Conservation (phyloP, 2,113 vertebrate species). For the Rhinoptilus africanus region DNA sequence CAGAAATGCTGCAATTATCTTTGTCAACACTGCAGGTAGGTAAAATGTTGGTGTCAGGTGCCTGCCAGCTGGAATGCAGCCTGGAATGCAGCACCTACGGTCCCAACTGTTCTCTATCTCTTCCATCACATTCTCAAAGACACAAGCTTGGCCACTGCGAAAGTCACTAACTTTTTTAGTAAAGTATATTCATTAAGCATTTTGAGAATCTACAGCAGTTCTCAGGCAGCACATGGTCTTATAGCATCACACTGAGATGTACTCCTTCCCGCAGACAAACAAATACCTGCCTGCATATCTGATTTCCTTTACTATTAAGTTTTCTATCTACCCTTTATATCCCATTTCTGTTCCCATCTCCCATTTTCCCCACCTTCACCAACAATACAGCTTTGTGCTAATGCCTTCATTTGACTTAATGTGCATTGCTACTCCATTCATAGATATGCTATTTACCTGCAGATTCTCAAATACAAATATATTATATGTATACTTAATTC, state of each 20-base stretch:
- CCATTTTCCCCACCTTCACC: not conserved
- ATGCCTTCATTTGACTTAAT: not conserved
- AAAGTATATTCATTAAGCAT: not conserved
- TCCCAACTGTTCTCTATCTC: not conserved
- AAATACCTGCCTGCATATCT: not conserved
- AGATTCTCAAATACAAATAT: not conserved
- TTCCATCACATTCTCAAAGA: not conserved
- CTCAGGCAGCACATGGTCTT: not conserved
- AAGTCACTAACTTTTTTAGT: not conserved
- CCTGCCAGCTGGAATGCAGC: conserved; percentile 45
- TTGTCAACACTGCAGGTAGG: not conserved
- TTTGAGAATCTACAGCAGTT: not conserved
- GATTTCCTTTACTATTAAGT: not conserved
- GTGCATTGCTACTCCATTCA: not conserved
- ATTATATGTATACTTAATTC: not conserved
- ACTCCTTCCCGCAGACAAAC: not conserved
- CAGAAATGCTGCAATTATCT: conserved; percentile 3
- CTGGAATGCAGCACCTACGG: conserved; percentile 17
- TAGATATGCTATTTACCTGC: not conserved
- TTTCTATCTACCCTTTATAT: not conserved
- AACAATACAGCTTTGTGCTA: not conserved
- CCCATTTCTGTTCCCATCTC: not conserved
- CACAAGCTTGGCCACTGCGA: not conserved
- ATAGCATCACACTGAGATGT: not conserved
- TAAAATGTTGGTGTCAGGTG: not conserved